A percentile compares a stretch with the other conserved stretches of the same genome.
phyloP scores from a whole-genome alignment of 2,888 invertebrate species.

The Lasioglossum morio region DNA sequence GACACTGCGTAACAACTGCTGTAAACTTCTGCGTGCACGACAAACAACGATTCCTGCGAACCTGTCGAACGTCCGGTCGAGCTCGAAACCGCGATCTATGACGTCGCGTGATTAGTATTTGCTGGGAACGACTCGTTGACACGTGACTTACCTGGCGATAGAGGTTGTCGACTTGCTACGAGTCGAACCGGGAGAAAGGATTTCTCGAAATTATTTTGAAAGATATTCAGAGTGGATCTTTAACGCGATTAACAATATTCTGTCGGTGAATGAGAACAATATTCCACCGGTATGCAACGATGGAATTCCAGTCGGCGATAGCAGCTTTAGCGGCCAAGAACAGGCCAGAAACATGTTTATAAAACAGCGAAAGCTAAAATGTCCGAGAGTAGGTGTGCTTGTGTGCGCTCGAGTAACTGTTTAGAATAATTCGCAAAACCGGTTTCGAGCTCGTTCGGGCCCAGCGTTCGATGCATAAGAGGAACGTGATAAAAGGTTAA shows the following conservation, averaged over 20 bases:
- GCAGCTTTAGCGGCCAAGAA: constrained; percentile 8
- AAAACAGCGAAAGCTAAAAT: not conserved
- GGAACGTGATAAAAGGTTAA: constrained; percentile 54
- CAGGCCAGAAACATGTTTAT: not conserved
- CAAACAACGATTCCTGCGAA: constrained; percentile 15
- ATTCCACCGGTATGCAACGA: not conserved
- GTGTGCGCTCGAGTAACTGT: not conserved
- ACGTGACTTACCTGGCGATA: constrained; percentile 15
- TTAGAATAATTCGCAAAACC: not conserved
- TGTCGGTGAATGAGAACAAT: not conserved
- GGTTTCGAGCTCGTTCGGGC: constrained; percentile 37
- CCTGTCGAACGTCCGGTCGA: constrained; percentile 27
- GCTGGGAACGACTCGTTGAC: not conserved
- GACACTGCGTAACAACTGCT: not conserved
- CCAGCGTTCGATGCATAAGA: not conserved
- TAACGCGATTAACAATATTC: not conserved
- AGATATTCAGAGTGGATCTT: too few species aligned
- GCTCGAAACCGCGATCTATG: constrained; percentile 35
- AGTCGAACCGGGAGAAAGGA: not conserved
- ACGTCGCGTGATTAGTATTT: constrained; percentile 22
- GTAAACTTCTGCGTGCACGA: not conserved
- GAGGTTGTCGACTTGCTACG: not conserved
- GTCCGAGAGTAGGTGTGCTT: not conserved
- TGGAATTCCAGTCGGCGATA: not conserved
- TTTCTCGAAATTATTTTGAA: too few species aligned